phyloP scores from a whole-genome alignment of 2,888 invertebrate species.

The Lissocephala sabroskyi region DNA sequence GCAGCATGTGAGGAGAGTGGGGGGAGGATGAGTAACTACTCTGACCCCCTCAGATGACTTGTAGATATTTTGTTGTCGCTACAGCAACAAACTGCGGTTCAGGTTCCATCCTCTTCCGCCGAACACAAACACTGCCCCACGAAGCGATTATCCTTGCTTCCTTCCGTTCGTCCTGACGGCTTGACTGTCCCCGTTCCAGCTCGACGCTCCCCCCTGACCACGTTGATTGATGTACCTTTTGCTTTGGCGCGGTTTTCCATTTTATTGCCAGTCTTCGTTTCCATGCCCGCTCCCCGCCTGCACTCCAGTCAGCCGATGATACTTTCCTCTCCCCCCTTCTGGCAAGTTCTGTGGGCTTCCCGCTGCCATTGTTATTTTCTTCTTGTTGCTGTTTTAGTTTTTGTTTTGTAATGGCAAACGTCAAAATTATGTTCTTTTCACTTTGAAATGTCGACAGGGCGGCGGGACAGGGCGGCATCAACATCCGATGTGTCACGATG shows the following conservation, averaged over 20 bases:
- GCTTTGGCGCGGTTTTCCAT: conserved; percentile 52
- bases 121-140: background rate
- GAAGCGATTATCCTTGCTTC: background rate
- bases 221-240: conserved; percentile 63
- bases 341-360: conserved; percentile 8
- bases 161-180: conserved; percentile 11
- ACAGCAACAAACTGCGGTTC: conserved; percentile 11
- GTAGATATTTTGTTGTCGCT: conserved; percentile 53
- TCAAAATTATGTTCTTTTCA: conserved; percentile 56
- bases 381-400: conserved; percentile 7
- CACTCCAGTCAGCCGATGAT: too few species aligned
- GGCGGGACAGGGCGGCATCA: too few species aligned
- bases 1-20: too few species aligned
- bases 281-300: too few species aligned
- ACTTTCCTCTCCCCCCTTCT: background rate
- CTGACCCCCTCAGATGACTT: conserved; percentile 33
- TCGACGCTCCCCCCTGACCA: conserved; percentile 17
- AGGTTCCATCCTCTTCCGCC: conserved; percentile 10
- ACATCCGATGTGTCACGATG: conserved; percentile 42
- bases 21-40: background rate
- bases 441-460: conserved; percentile 44
- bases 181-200: conserved; percentile 19
- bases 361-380: conserved; percentile 15
- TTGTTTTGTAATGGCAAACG: conserved; percentile 49
- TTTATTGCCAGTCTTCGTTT: conserved; percentile 41